Conservation (phyloP, 2,797 vertebrate genomes). For the Lycodopsis pacificus region DNA sequence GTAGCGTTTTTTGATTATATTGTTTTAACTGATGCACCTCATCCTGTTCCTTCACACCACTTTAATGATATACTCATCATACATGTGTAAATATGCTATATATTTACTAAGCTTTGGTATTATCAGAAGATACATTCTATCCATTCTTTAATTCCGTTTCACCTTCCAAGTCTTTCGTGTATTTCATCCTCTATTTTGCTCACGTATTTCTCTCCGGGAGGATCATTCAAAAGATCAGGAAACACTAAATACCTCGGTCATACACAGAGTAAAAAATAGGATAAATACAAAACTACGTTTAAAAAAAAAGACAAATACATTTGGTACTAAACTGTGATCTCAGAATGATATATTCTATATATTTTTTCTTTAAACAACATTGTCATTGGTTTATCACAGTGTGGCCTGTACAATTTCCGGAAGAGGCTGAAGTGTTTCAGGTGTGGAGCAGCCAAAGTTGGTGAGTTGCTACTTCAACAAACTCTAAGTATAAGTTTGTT, state of each 20-base stretch:
- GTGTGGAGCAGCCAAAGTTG: constrained; percentile 92
- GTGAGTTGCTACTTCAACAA: constrained; percentile 77
- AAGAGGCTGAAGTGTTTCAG: constrained; percentile 95
- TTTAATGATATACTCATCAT: too few species aligned
- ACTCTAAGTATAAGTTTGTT: neutral
- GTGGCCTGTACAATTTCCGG: constrained; percentile 95
- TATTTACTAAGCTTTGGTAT: neutral
- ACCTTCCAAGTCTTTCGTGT: neutral
- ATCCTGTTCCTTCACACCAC: too few species aligned
- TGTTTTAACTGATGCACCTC: too few species aligned
- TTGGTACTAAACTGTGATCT: too few species aligned
- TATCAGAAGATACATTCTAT: neutral
- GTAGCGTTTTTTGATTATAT: too few species aligned
- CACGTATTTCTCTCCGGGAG: neutral
- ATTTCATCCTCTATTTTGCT: neutral
- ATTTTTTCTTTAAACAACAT: constrained; percentile 7
- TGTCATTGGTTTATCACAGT: constrained; percentile 81
- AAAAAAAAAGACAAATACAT: neutral
- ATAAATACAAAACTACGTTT: neutral
- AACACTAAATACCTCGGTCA: neutral
- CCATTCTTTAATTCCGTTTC: too few species aligned
- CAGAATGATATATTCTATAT: too few species aligned
- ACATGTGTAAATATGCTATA: neutral
- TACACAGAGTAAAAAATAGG: neutral
- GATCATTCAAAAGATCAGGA: neutral